These are phyloP conservation scores for Lepas anatifera DNA, from an alignment of 2,888 invertebrate species.

Conservation along the genomic window DNA sequence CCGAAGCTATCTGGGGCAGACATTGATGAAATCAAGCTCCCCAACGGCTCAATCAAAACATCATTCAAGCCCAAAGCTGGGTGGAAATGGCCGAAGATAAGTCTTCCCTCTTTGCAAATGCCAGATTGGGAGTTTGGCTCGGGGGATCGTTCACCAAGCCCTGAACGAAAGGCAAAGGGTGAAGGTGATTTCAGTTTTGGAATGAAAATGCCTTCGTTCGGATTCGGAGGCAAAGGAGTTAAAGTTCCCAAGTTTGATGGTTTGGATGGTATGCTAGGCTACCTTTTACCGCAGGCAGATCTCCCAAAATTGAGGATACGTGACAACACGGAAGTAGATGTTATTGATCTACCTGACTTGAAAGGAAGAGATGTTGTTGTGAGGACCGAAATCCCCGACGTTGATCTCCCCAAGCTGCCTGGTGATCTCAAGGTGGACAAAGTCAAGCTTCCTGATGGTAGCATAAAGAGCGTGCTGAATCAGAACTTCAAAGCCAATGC, in stretches of 20 bases:
- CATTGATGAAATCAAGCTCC: background rate
- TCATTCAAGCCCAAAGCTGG: background rate
- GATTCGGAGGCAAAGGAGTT: background rate
- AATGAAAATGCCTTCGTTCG: background rate
- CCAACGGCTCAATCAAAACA: background rate
- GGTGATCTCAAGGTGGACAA: background rate
- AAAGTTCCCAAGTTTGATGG: background rate
- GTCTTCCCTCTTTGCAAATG: background rate
- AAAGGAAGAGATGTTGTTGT: background rate
- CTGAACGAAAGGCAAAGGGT: background rate
- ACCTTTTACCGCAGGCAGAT: background rate
- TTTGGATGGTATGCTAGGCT: background rate
- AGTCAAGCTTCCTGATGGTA: background rate
- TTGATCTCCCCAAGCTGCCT: background rate
- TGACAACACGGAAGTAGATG: background rate
- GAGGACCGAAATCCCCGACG: background rate
- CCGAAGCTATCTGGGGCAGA: background rate
- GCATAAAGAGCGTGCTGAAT: background rate
- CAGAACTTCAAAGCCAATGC: constrained; percentile 12
- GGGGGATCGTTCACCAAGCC: background rate
- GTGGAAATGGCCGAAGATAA: background rate
- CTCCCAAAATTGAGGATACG: background rate
- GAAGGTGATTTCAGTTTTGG: background rate
- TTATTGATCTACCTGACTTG: background rate
- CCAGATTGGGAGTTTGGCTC: background rate